Evolutionary conservation across 1,140 invertebrate species (phyloP).

Genomic region (Bursaphelenchus mucronatus): DNA sequence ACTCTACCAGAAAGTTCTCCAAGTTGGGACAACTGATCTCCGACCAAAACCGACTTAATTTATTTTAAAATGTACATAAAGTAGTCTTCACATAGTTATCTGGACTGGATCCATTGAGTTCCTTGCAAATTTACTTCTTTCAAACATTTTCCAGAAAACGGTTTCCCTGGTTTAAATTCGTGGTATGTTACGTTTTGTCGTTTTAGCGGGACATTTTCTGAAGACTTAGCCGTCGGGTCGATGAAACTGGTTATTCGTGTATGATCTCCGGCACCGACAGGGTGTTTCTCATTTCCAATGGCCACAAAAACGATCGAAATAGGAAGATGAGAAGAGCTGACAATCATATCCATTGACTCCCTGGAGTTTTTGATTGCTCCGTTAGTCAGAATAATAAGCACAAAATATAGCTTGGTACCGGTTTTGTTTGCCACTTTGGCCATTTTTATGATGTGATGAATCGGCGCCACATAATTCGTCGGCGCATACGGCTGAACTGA

Average conservation of each 20-base stretch:
- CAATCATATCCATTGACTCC: slow-evolving; percentile 41
- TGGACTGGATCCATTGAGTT: too few species aligned
- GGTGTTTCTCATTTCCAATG: slow-evolving; percentile 37
- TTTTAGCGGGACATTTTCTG: slow-evolving; percentile 51
- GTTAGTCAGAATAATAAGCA: slow-evolving; percentile 44
- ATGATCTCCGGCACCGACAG: slow-evolving; percentile 32
- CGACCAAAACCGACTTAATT: too few species aligned
- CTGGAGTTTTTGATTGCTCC: slow-evolving; percentile 30
- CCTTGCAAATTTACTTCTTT: too few species aligned
- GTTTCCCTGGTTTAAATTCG: neutral
- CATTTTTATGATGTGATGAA: slow-evolving; percentile 47
- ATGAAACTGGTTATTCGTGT: slow-evolving; percentile 26
- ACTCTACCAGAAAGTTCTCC: slow-evolving; percentile 15
- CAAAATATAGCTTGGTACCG: slow-evolving; percentile 35
- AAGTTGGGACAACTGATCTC: too few species aligned
- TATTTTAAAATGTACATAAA: too few species aligned
- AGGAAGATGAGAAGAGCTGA: slow-evolving; percentile 40
- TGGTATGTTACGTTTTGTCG: slow-evolving; percentile 28
- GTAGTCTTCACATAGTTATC: too few species aligned
- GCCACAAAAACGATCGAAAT: slow-evolving; percentile 44
- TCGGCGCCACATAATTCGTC: slow-evolving; percentile 42
- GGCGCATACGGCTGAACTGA: slow-evolving; percentile 41
- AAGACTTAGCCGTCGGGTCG: slow-evolving; percentile 46
- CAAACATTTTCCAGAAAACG: too few species aligned
- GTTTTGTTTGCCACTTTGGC: slow-evolving; percentile 37